Conservation (phyloP, 2,113 vertebrate genomes). For the Mastomys coucha region DNA sequence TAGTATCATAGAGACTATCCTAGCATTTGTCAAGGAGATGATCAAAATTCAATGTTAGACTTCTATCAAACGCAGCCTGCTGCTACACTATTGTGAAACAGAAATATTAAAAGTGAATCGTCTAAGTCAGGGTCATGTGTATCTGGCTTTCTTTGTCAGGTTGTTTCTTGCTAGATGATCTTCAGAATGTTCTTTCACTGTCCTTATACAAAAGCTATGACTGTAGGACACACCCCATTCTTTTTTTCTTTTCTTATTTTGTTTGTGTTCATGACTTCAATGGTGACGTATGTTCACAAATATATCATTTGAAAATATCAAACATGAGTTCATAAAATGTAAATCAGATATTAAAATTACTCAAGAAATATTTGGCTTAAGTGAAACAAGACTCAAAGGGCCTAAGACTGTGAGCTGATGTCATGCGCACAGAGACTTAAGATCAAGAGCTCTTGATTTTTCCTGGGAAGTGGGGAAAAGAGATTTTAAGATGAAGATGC, state of each 20-base stretch:
- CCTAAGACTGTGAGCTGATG: neutral
- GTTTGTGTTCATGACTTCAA: neutral
- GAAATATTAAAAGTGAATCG: neutral
- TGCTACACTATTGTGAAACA: neutral
- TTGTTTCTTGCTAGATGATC: neutral
- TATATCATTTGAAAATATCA: neutral
- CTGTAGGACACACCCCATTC: neutral
- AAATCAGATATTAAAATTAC: neutral
- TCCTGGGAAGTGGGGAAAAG: neutral
- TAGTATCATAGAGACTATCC: neutral
- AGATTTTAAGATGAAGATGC: neutral
- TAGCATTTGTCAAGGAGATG: neutral
- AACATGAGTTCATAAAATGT: neutral
- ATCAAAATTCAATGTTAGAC: neutral
- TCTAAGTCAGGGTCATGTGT: neutral
- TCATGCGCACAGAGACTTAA: neutral
- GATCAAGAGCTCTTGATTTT: neutral
- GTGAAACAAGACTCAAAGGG: neutral
- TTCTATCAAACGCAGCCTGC: neutral
- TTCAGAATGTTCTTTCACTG: neutral
- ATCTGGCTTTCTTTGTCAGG: neutral
- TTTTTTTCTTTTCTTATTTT: constrained; percentile 1
- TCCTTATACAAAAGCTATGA: neutral
- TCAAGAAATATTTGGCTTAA: neutral
- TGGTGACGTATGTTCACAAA: neutral